phyloP scores from a whole-genome alignment of 2,888 invertebrate genomes.

The Geophilus truncorum region DNA sequence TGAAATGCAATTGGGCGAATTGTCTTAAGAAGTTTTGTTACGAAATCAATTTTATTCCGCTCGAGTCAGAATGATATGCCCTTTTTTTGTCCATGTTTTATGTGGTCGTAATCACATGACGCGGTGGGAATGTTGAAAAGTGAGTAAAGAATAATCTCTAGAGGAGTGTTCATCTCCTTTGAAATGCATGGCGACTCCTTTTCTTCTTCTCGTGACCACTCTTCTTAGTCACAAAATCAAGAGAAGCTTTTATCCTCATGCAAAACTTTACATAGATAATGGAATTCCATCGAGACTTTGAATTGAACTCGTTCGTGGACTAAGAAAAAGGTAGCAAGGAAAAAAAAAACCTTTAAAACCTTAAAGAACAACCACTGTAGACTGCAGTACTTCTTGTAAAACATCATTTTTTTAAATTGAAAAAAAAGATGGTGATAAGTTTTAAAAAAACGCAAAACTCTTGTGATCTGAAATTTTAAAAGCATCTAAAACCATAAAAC shows the following conservation, averaged over 20 bases:
- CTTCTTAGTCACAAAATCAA: slow-evolving; percentile 24
- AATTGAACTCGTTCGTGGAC: slow-evolving; percentile 8
- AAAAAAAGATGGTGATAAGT: too few species aligned
- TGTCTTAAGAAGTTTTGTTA: background rate
- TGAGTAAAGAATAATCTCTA: slow-evolving; percentile 15
- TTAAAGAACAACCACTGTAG: background rate
- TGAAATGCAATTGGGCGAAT: background rate
- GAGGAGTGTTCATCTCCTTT: slow-evolving; percentile 3
- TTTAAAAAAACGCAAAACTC: too few species aligned
- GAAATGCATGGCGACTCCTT: slow-evolving; percentile 4
- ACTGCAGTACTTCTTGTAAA: too few species aligned
- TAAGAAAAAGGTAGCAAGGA: background rate
- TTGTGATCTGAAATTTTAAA: too few species aligned
- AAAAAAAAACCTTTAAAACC: background rate
- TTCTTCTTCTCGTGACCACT: background rate
- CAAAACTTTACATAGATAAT: slow-evolving; percentile 7
- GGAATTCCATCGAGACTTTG: background rate
- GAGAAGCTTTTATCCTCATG: slow-evolving; percentile 12
- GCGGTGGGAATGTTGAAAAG: slow-evolving; percentile 7
- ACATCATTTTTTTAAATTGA: too few species aligned
- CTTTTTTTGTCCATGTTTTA: background rate
- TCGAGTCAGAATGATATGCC: background rate
- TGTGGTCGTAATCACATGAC: slow-evolving; percentile 13
- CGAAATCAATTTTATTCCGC: background rate
- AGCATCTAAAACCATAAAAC: too few species aligned